Evolutionary conservation across 2,113 vertebrate species (phyloP).

Genomic region (Oxygymnocypris stewartii): DNA sequence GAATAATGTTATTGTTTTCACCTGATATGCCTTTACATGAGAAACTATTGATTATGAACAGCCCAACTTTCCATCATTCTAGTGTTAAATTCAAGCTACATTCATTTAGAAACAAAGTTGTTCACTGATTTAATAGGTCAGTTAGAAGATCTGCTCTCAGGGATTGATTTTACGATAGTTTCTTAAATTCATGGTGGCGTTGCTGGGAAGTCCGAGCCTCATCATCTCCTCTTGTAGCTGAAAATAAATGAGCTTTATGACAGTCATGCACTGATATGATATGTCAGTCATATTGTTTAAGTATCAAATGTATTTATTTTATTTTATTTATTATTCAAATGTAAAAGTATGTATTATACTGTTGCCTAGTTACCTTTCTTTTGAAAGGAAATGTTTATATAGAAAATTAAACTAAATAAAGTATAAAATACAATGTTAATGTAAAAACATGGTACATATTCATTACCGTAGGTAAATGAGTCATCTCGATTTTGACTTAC

Average conservation of each 20-base stretch:
- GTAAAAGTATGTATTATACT: background rate
- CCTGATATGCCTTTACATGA: background rate
- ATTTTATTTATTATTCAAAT: background rate
- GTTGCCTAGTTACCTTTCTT: too few relatives aligned
- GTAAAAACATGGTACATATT: background rate
- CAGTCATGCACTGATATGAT: background rate
- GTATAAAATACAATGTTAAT: too few relatives aligned
- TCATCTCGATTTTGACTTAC: background rate
- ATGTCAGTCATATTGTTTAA: background rate
- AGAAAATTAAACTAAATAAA: too few relatives aligned
- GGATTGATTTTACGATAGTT: background rate
- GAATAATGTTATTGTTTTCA: background rate
- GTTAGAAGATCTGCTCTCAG: background rate
- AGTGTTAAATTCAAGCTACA: background rate
- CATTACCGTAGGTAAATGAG: background rate
- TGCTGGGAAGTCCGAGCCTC: background rate
- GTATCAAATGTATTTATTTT: background rate
- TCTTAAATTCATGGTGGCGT: constrained; percentile 17
- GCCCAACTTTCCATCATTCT: background rate
- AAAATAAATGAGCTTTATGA: background rate
- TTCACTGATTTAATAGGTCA: background rate
- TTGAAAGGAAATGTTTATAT: too few relatives aligned
- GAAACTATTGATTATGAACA: background rate
- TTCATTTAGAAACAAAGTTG: background rate
- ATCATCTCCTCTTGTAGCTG: constrained; percentile 27